phyloP scores from a whole-genome alignment of 2,888 invertebrate species.

The Seira sanloemensis region DNA sequence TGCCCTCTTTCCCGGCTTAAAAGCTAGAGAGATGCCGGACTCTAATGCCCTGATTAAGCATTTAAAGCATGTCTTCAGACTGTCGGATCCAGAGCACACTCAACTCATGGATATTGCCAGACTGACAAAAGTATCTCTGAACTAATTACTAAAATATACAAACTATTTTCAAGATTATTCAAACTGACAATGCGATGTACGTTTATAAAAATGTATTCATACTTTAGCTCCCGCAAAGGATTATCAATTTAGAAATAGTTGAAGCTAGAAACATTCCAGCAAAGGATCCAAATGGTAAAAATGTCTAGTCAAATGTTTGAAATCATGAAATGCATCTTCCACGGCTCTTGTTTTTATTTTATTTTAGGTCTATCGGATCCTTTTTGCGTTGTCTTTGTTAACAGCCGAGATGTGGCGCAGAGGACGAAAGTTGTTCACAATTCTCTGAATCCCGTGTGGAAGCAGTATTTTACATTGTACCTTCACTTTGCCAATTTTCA shows the following conservation, averaged over 20 bases:
- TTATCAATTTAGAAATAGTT: slow-evolving; percentile 60
- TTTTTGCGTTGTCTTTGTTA: slow-evolving; percentile 57
- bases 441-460: slow-evolving; percentile 59
- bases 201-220: too few relatives aligned
- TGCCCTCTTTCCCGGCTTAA: slow-evolving; percentile 44
- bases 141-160: not conserved
- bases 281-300: slow-evolving; percentile 55
- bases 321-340: not conserved
- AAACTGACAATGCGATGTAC: too few relatives aligned
- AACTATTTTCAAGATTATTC: not conserved
- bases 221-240: slow-evolving; percentile 44
- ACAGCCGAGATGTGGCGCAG: slow-evolving; percentile 48
- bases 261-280: slow-evolving; percentile 58
- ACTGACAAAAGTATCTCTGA: slow-evolving; percentile 31
- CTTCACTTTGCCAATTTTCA: not conserved
- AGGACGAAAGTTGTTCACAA: slow-evolving; percentile 39
- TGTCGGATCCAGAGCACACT: slow-evolving; percentile 34
- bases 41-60: slow-evolving; percentile 45
- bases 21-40: slow-evolving; percentile 49
- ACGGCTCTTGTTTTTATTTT: not conserved
- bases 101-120: slow-evolving; percentile 50
- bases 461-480: slow-evolving; percentile 62
- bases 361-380: slow-evolving; percentile 55
- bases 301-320: not conserved
- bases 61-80: slow-evolving; percentile 45